phyloP scores from a whole-genome alignment of 2,888 invertebrate genomes.

The Drosophila paramelanica region DNA sequence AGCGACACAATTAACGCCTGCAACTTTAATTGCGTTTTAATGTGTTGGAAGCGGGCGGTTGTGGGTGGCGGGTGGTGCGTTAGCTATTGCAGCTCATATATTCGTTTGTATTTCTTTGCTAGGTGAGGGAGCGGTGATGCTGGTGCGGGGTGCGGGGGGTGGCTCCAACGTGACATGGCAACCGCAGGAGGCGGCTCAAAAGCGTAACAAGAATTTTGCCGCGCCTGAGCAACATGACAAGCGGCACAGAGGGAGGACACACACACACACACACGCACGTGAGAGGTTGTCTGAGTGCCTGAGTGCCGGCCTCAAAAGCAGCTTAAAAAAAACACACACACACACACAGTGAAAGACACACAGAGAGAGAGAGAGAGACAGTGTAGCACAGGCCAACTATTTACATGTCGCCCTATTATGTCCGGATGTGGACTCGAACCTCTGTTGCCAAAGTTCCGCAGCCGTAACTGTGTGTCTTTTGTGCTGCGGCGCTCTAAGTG shows the following conservation, averaged over 20 bases:
- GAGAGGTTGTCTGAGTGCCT: slow-evolving; percentile 46
- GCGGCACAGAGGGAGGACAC: slow-evolving; percentile 18
- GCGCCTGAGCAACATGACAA: slow-evolving; percentile 58
- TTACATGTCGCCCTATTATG: slow-evolving; percentile 70
- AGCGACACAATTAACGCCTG: slow-evolving; percentile 65
- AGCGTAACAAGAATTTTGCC: slow-evolving; percentile 70
- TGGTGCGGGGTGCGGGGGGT: slow-evolving; percentile 11
- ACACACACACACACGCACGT: slow-evolving; percentile 24
- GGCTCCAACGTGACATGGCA: slow-evolving; percentile 66
- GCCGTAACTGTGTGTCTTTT: slow-evolving; percentile 46
- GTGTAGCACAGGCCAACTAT: slow-evolving; percentile 51
- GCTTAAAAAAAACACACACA: slow-evolving; percentile 60
- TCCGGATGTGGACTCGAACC: slow-evolving; percentile 24
- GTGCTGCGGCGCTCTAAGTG: slow-evolving; percentile 55
- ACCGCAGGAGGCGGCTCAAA: slow-evolving; percentile 74
- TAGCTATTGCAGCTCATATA: slow-evolving; percentile 17
- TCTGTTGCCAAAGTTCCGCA: background rate
- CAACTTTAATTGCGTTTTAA: slow-evolving; percentile 75
- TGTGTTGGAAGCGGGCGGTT: slow-evolving; percentile 21
- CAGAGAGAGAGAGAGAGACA: no score
- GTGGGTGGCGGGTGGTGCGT: slow-evolving; percentile 6
- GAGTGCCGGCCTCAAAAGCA: slow-evolving; percentile 68
- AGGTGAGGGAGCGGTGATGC: background rate
- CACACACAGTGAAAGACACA: no score
- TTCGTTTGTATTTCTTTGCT: slow-evolving; percentile 27